Evolutionary conservation across 2,888 invertebrate genomes (phyloP).

Genomic region (Campopleginae sp.): DNA sequence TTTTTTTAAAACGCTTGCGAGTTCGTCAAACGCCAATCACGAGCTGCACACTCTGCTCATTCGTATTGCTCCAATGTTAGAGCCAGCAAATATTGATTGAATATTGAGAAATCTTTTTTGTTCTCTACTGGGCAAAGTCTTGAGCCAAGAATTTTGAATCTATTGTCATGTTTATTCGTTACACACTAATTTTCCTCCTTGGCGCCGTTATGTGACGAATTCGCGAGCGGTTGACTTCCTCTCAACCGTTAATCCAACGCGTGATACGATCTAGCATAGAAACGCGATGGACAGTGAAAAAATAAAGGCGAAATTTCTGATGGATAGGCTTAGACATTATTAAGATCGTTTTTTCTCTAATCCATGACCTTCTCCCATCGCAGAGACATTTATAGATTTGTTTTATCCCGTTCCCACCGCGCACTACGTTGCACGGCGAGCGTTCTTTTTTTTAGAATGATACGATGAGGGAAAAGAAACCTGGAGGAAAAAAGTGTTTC

Average conservation of each 20-base stretch:
- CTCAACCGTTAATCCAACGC: slow-evolving; percentile 52
- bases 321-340: slow-evolving; percentile 75
- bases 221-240: slow-evolving; percentile 39
- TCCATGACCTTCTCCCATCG: slow-evolving; percentile 41
- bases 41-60: neutral
- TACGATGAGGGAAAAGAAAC: slow-evolving; percentile 40
- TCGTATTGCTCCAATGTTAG: too few relatives aligned
- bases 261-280: slow-evolving; percentile 46
- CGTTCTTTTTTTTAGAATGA: slow-evolving; percentile 45
- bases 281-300: slow-evolving; percentile 37
- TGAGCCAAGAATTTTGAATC: neutral
- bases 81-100: too few relatives aligned
- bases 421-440: slow-evolving; percentile 47
- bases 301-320: slow-evolving; percentile 69
- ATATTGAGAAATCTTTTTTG: neutral
- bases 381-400: slow-evolving; percentile 52
- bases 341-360: slow-evolving; percentile 71
- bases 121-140: neutral
- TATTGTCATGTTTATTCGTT: neutral
- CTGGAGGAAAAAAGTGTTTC: slow-evolving; percentile 60
- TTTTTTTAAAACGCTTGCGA: slow-evolving; percentile 14
- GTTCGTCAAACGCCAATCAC: slow-evolving; percentile 22
- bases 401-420: slow-evolving; percentile 38
- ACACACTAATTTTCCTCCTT: neutral
- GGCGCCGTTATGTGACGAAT: slow-evolving; percentile 31